A percentile compares a stretch with the other conserved stretches of the same genome.
phyloP scores from a whole-genome alignment of 1,140 invertebrate species.

The Bombus affinis region DNA sequence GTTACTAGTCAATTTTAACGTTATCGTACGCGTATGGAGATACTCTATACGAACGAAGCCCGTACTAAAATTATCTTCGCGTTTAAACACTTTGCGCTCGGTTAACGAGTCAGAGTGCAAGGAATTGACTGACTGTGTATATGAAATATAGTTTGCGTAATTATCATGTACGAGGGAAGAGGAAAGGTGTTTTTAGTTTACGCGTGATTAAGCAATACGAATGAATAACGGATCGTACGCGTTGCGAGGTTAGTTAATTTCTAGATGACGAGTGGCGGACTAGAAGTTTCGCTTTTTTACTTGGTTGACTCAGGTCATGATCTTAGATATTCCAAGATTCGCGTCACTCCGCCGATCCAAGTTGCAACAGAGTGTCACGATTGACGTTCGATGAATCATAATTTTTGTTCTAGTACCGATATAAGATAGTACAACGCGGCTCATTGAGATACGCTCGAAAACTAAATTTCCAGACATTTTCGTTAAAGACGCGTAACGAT shows the following conservation, averaged over 20 bases:
- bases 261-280: not conserved
- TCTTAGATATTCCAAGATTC: not conserved
- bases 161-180: not conserved
- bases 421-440: rapidly evolving
- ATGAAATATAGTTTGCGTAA: not conserved
- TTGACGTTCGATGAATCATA: not conserved
- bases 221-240: not conserved
- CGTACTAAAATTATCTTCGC: no score
- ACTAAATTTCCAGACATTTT: no score
- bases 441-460: not conserved
- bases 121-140: no score
- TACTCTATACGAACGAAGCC: no score
- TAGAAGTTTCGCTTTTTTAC: not conserved
- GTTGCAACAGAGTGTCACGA: not conserved
- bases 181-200: not conserved
- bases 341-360: not conserved
- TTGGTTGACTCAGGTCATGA: not conserved
- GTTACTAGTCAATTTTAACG: no score
- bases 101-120: no score
- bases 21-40: no score
- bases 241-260: not conserved
- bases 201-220: not conserved
- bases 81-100: no score
- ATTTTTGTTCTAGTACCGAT: not conserved
- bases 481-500: no score